A percentile compares a stretch with the other conserved stretches of the same genome.
These are phyloP conservation scores for Eucriotettix oculatus DNA, from an alignment of 2,888 invertebrate genomes.

Conservation along the genomic window DNA sequence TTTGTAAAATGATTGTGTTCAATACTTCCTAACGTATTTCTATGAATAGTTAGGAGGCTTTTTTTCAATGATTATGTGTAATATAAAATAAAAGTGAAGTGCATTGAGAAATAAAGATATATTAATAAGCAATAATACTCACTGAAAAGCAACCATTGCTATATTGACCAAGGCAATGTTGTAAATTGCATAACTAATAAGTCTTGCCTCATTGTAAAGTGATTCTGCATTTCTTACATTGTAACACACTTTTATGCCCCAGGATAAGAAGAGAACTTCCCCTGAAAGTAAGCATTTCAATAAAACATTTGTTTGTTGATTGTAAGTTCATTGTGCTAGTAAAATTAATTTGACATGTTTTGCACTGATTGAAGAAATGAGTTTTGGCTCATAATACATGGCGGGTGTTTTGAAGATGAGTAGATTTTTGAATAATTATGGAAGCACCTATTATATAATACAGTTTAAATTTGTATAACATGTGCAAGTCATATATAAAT, in stretches of 20 bases:
- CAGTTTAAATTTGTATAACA: too few relatives aligned
- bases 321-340: too few relatives aligned
- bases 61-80: neutral
- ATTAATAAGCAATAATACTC: constrained; percentile 31
- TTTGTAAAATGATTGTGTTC: too few relatives aligned
- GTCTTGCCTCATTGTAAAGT: constrained; percentile 79
- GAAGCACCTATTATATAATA: too few relatives aligned
- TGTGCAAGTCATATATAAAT: too few relatives aligned
- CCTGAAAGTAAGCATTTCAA: constrained; percentile 27
- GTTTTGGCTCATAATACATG: too few relatives aligned
- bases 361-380: too few relatives aligned
- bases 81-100: neutral
- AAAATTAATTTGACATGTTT: too few relatives aligned
- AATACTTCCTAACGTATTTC: neutral
- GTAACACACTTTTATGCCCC: constrained; percentile 75
- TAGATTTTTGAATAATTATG: too few relatives aligned
- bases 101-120: neutral
- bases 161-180: constrained; percentile 87
- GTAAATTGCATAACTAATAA: constrained; percentile 88
- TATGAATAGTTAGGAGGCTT: neutral
- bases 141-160: constrained; percentile 87
- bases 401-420: too few relatives aligned
- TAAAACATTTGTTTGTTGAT: too few relatives aligned
- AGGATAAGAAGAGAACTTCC: constrained; percentile 60
- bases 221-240: constrained; percentile 82